A percentile compares a stretch with the other conserved stretches of the same genome.
Evolutionary conservation across 2,113 vertebrate genomes (phyloP).

Genomic region (Greenwoodochromis staneri): DNA sequence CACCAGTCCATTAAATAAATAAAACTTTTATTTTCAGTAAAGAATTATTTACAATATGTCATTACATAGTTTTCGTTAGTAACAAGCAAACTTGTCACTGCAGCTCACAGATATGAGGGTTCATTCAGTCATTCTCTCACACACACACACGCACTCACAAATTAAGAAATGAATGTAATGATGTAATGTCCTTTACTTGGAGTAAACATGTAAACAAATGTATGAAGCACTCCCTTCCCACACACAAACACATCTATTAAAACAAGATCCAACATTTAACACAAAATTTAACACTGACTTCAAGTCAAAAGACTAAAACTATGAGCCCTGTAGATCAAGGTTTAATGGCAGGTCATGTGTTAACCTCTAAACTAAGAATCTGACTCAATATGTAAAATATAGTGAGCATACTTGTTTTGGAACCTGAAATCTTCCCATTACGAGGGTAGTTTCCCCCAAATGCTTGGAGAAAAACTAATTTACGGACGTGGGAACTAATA

Average conservation of each 20-base stretch:
- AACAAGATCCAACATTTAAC: not conserved
- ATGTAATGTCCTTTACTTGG: not conserved
- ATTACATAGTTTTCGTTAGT: not conserved
- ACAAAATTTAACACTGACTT: not conserved
- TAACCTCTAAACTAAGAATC: not conserved
- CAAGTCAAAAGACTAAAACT: not conserved
- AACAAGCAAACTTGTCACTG: not conserved
- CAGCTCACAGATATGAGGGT: not conserved
- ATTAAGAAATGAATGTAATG: not conserved
- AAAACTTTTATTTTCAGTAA: constrained; percentile 64
- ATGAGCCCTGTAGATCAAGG: not conserved
- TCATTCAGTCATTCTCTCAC: not conserved
- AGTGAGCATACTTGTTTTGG: not conserved
- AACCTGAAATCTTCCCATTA: not conserved
- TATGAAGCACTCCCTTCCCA: not conserved
- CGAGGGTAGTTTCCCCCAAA: not conserved
- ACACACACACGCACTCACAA: fast-evolving
- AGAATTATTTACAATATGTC: constrained; percentile 44
- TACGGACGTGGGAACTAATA: not conserved
- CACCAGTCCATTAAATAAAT: constrained; percentile 46
- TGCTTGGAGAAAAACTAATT: not conserved
- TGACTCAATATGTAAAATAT: not conserved
- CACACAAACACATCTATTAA: not conserved
- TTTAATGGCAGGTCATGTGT: not conserved
- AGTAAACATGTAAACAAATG: not conserved